Conservation (phyloP, 2,113 vertebrate genomes). For the Ivindomyrus marchei region DNA sequence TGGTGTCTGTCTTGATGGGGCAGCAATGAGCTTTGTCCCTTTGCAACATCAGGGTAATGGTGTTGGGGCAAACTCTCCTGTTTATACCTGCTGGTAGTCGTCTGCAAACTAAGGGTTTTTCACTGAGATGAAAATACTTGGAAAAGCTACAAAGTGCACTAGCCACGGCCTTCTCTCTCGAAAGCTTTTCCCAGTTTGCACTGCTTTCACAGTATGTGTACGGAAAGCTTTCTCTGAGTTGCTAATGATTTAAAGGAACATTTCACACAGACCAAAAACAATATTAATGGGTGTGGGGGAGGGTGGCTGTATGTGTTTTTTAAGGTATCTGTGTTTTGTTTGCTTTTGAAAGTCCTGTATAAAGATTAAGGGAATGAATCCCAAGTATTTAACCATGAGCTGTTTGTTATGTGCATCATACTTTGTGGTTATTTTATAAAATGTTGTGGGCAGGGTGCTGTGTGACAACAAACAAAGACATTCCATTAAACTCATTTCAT, state of each 20-base stretch:
- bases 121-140: background rate
- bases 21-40: background rate
- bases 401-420: background rate
- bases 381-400: background rate
- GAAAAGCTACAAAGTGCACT: background rate
- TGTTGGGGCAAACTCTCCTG: background rate
- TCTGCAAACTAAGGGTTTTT: background rate
- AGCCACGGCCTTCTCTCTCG: background rate
- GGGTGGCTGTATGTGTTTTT: background rate
- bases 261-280: background rate
- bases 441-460: background rate
- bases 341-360: background rate
- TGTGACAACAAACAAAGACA: background rate
- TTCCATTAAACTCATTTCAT: background rate
- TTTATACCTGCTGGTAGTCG: background rate
- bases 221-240: background rate
- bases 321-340: background rate
- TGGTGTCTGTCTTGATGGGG: conserved; percentile 12
- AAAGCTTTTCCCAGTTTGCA: background rate
- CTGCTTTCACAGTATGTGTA: background rate
- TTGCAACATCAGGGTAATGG: background rate
- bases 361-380: background rate
- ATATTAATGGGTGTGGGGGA: background rate
- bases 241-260: background rate
- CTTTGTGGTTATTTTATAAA: background rate